A percentile compares a stretch with the other conserved stretches of the same genome.
phyloP scores from a whole-genome alignment of 2,888 invertebrate genomes.

The Hybos culiciformis region DNA sequence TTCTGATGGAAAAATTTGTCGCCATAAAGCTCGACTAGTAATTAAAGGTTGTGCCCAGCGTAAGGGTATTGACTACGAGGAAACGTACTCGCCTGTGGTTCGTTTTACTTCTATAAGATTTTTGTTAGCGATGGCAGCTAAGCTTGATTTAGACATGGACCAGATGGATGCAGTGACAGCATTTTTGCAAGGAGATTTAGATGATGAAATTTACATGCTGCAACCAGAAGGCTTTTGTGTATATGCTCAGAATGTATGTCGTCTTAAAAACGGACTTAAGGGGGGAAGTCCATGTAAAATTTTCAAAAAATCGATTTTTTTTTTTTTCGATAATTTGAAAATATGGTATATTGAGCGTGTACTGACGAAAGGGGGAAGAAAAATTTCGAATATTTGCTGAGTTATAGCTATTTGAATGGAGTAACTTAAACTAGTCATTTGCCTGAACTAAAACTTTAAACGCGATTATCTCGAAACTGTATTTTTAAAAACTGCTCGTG shows the following conservation, averaged over 20 bases:
- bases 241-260: conserved; percentile 1
- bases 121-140: conserved; percentile 7
- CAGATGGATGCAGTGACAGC: conserved; percentile 7
- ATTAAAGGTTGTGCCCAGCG: conserved; percentile 5
- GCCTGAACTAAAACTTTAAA: too few species aligned
- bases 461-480: too few species aligned
- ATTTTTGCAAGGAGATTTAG: conserved; percentile 4
- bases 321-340: too few species aligned
- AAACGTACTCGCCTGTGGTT: conserved; percentile 6
- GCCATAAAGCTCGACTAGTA: conserved; percentile 6
- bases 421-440: too few species aligned
- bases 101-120: conserved; percentile 7
- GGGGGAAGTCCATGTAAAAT: too few species aligned
- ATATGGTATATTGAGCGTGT: too few species aligned
- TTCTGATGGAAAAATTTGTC: not conserved
- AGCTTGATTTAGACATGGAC: conserved; percentile 6
- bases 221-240: conserved; percentile 1
- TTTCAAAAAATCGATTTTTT: too few species aligned
- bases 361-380: too few species aligned
- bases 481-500: too few species aligned
- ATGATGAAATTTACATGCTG: conserved; percentile 3
- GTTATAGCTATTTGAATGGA: too few species aligned
- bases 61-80: conserved; percentile 2
- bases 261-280: conserved; percentile 6
- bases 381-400: too few species aligned